phyloP scores from a whole-genome alignment of 2,888 invertebrate species.

The Ellobium chinense region DNA sequence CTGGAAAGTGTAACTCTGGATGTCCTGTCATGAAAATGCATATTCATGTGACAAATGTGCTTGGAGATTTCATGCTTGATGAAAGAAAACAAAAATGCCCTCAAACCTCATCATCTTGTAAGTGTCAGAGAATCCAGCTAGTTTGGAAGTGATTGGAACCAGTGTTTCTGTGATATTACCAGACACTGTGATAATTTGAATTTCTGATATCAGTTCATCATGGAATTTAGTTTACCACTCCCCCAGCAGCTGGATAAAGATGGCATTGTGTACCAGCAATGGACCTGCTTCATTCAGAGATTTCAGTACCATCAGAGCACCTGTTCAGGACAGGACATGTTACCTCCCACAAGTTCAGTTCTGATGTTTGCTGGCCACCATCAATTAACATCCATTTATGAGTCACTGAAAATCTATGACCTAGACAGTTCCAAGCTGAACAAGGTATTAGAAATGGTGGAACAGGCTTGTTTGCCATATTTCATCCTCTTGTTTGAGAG shows the following conservation, averaged over 20 bases:
- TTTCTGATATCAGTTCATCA: no score
- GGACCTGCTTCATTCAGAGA: neutral
- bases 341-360: neutral
- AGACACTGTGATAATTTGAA: no score
- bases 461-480: constrained; percentile 30
- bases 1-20: no score
- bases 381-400: constrained; percentile 8
- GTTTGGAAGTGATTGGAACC: no score
- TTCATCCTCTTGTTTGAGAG: constrained; percentile 40
- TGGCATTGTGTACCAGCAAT: constrained; percentile 1
- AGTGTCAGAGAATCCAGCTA: no score
- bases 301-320: neutral
- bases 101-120: no score
- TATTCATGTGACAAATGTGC: no score
- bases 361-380: constrained; percentile 20
- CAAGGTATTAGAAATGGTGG: constrained; percentile 29
- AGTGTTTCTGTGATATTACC: no score
- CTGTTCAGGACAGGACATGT: neutral
- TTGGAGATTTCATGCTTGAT: no score
- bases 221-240: constrained; percentile 21
- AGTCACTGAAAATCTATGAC: constrained; percentile 12
- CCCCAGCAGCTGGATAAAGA: constrained; percentile 6
- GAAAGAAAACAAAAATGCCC: no score
- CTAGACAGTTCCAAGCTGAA: constrained; percentile 8
- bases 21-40: no score